Conservation (phyloP, 2,797 vertebrate genomes). For the Galago senegalensis region DNA sequence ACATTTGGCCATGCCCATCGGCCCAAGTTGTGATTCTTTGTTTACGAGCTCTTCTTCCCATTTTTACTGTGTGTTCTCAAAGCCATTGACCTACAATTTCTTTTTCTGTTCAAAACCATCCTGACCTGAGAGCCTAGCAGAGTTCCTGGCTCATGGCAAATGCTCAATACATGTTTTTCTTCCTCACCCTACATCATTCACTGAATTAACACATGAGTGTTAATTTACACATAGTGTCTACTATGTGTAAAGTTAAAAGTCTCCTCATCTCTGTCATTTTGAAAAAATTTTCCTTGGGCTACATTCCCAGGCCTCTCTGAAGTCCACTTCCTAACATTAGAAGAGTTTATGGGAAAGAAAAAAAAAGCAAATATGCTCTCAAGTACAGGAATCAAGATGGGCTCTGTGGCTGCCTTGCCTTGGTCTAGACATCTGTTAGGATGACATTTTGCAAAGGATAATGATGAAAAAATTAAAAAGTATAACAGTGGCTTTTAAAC, state of each 20-base stretch:
- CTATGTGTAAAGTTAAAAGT: neutral
- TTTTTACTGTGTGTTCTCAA: neutral
- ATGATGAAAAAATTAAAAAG: neutral
- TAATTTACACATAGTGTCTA: neutral
- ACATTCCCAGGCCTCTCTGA: neutral
- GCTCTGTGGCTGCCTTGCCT: neutral
- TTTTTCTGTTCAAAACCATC: neutral
- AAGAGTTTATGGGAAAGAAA: neutral
- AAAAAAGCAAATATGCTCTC: neutral
- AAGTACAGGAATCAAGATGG: neutral
- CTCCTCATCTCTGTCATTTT: neutral
- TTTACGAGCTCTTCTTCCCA: neutral
- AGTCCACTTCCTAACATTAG: neutral
- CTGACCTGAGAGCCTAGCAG: neutral
- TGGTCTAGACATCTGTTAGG: accelerated
- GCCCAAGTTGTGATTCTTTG: neutral
- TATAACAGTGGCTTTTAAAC: neutral
- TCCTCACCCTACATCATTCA: neutral
- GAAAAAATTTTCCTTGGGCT: neutral
- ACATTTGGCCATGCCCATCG: accelerated
- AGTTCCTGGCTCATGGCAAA: neutral
- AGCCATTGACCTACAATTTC: no score
- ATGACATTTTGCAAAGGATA: neutral
- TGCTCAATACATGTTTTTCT: no score
- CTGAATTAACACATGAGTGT: no score